Evolutionary conservation across 2,888 invertebrate genomes (phyloP).

Genomic region (Andrena praecox): DNA sequence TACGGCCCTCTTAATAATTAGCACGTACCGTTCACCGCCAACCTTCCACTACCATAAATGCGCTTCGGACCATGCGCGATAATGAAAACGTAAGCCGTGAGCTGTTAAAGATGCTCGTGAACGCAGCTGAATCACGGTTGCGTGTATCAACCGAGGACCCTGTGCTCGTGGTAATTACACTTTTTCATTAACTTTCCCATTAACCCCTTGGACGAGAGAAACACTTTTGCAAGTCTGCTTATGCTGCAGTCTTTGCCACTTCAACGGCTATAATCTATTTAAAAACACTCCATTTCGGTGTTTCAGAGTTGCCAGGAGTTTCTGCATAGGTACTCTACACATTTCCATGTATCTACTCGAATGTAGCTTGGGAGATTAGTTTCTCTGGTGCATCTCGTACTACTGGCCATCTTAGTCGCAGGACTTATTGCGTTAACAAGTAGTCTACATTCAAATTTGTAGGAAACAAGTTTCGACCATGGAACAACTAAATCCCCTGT

Average conservation of each 20-base stretch:
- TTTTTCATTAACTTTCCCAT: not conserved
- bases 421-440: too few relatives aligned
- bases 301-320: too few relatives aligned
- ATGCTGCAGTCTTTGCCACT: too few relatives aligned
- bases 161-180: constrained; percentile 6
- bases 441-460: not conserved
- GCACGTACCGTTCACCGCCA: constrained; percentile 51
- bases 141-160: not conserved
- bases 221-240: not conserved
- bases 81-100: constrained; percentile 23
- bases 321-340: too few relatives aligned
- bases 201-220: not conserved
- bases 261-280: too few relatives aligned
- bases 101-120: not conserved
- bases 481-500: not conserved
- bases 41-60: constrained; percentile 14
- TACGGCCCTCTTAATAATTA: constrained; percentile 59
- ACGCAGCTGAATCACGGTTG: not conserved
- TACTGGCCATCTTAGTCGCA: too few relatives aligned
- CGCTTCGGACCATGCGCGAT: constrained; percentile 1
- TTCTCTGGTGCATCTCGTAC: too few relatives aligned
- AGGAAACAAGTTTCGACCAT: not conserved
- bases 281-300: too few relatives aligned
- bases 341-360: too few relatives aligned
- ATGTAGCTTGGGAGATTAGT: too few relatives aligned